These are phyloP conservation scores for Sturmia bella DNA, from an alignment of 2,888 invertebrate genomes.

Conservation along the genomic window DNA sequence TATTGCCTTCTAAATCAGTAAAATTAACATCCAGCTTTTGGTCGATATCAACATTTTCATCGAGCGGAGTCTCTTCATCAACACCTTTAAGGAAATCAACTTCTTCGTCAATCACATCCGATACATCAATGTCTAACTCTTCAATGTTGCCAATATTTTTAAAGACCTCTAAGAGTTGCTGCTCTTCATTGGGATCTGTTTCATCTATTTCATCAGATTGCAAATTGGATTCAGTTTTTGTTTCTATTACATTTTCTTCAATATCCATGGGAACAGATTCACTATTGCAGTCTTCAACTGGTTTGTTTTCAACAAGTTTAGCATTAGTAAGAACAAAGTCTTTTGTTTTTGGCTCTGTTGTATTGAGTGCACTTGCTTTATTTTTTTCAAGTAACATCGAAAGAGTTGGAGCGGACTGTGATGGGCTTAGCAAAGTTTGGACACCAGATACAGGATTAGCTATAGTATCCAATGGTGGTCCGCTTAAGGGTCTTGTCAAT, in stretches of 20 bases:
- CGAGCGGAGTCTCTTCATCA: conserved; percentile 66
- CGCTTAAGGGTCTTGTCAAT: conserved; percentile 79
- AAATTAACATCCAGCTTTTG: conserved; percentile 70
- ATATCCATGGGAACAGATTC: conserved; percentile 73
- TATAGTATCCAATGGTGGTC: conserved; percentile 74
- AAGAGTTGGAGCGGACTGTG: conserved; percentile 88
- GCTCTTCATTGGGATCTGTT: conserved; percentile 78
- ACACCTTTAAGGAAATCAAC: conserved; percentile 79
- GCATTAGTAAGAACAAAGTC: background rate
- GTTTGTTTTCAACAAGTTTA: background rate
- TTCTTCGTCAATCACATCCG: conserved; percentile 79
- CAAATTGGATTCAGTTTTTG: conserved; percentile 33
- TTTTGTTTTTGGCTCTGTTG: conserved; percentile 37
- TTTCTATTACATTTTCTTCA: conserved; percentile 69
- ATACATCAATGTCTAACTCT: conserved; percentile 79
- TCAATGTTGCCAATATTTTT: conserved; percentile 81
- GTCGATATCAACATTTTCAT: conserved; percentile 51
- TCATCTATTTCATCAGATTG: conserved; percentile 72
- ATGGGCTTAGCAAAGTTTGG: conserved; percentile 83
- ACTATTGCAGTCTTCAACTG: conserved; percentile 67
- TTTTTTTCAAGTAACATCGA: conserved; percentile 87
- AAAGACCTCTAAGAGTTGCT: conserved; percentile 80
- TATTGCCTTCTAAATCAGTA: conserved; percentile 18
- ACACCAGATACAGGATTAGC: conserved; percentile 45
- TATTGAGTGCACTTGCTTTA: conserved; percentile 68